Base-by-base conservation (phyloP, 2,888 invertebrate genomes). In the Itoplectis maculator region DNA sequence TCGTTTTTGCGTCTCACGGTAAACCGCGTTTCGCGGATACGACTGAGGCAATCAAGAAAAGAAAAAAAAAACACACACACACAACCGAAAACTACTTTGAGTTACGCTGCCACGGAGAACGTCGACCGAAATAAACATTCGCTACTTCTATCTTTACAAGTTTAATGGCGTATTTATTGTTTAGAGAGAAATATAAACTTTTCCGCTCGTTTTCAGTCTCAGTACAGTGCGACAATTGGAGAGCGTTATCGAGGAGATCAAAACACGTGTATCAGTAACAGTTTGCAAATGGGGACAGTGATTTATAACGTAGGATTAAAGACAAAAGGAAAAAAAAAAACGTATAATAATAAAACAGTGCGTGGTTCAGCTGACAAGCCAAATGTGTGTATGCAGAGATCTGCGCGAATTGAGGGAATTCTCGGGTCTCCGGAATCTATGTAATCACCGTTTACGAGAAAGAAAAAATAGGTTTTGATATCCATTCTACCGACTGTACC, bases 341-440 rank as follows among this genome's bases (percentile, higher is more conserved):
- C n/a, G n/a, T n/a, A n/a, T n/a, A n/a, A n/a, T n/a, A n/a, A n/a
- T n/a, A n/a, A n/a, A 47, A 66, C 56, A 66, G 23, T 51, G 61
- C 49, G 76, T 49, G 73, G 68, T 83, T 70, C 72, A 80, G 82
- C 82, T 80, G 82, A 77, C 73, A 83, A 80, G 80, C 82, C 82
- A 80, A 83, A 83, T 83, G 80, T 69, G 54, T 72, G 75, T 59
- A 49, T 47, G 69, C 73, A 69, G 49, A 65, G 56, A 77, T 81
- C 72, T 37, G 9, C 18, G 47, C 49, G 66, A 63, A 73, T 72
- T 37, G n/a, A 51, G 54, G n/a, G 15, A 72, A 68, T 40, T 9
- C 56, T 75, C 75, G 76, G 15, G 69, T 83, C 63, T 54, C 49
- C 65, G 66, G 70, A 65, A 77, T 76, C 73, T 40, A 68, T 74